Conservation (phyloP, 2,888 invertebrate genomes). For the Ceratothoa steindachneri region DNA sequence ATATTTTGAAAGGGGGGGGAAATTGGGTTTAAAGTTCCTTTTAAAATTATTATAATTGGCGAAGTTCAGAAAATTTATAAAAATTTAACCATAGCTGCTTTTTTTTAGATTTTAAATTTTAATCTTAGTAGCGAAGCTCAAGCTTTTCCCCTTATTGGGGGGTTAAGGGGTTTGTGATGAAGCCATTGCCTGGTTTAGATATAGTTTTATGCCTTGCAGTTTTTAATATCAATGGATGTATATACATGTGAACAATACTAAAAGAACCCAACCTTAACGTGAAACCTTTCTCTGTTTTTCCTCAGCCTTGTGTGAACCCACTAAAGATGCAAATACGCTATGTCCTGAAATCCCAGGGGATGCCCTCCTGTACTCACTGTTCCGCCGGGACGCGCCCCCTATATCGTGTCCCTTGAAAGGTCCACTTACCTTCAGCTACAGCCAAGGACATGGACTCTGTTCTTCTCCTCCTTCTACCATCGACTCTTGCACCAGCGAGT, state of each 20-base stretch:
- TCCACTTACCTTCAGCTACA: constrained; percentile 91
- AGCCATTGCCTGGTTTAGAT: too few relatives aligned
- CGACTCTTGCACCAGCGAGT: constrained; percentile 90
- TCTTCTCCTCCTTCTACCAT: constrained; percentile 82
- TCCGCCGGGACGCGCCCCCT: constrained; percentile 80
- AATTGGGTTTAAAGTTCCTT: too few relatives aligned
- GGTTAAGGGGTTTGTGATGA: too few relatives aligned
- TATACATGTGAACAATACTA: constrained; percentile 4
- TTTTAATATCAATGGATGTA: constrained; percentile 6
- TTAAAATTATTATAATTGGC: too few relatives aligned
- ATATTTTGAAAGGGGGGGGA: too few relatives aligned
- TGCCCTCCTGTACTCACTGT: constrained; percentile 84
- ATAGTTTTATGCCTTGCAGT: background rate
- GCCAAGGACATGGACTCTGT: constrained; percentile 71
- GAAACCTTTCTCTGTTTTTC: background rate
- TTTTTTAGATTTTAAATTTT: too few relatives aligned
- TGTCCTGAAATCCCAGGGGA: constrained; percentile 88
- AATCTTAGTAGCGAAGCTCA: too few relatives aligned
- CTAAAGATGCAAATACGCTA: constrained; percentile 62
- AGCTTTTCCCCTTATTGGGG: too few relatives aligned
- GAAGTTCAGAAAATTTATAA: too few relatives aligned
- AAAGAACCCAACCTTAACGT: background rate
- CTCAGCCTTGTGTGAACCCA: constrained; percentile 34
- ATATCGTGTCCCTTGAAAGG: constrained; percentile 86
- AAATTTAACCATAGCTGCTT: too few relatives aligned